Base-by-base conservation (phyloP, 2,797 vertebrate species). In the Sphenodon punctatus region DNA sequence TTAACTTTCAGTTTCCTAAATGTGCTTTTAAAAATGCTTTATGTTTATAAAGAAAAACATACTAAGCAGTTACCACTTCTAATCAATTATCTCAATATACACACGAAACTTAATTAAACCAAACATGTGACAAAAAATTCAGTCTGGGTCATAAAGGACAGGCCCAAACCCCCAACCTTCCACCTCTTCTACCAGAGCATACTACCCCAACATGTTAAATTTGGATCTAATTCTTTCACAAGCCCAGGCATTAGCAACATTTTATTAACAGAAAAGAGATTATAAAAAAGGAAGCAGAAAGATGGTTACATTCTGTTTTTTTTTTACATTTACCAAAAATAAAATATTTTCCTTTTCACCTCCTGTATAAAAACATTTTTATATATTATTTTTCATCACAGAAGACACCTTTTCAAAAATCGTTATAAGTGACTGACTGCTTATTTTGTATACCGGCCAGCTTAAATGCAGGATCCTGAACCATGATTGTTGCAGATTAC, bases 401-500 rank as follows among this genome's bases (percentile, higher is more conserved):
- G 19, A 17, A 34, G 55, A 56, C 56, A 34, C 7, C 55, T 67
- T 10, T 78, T 43, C 34, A 34, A 22, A 63, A 3, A 10, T 49
- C 55, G 36, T 68, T 68, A 7, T 13, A 38, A 69, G 32, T 39
- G 27, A 61, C n/a, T 27, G 79, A 55, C 25, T 1, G 0, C 42
- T 74, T 66, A 68, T 23, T 43, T 60, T 71, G 64, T 87, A 48
- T 13, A 25, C 51, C 42, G 66, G 82, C 89, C 70, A 75, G n/a
- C n/a, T n/a, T n/a, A 79, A 71, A 79, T 70, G 78, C 49, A 82
- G 74, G 77, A 88, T 65, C 17, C 30, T 71, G 45, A 59, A 88
- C 72, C 30, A 81, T 80, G 84, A 85, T 74, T 73, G 74, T 51
- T 84, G 78, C 17, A 89, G 46, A 51, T 76, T 75, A 92, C 56